Conservation (phyloP, 2,888 invertebrate genomes). For the Furcula furcula region DNA sequence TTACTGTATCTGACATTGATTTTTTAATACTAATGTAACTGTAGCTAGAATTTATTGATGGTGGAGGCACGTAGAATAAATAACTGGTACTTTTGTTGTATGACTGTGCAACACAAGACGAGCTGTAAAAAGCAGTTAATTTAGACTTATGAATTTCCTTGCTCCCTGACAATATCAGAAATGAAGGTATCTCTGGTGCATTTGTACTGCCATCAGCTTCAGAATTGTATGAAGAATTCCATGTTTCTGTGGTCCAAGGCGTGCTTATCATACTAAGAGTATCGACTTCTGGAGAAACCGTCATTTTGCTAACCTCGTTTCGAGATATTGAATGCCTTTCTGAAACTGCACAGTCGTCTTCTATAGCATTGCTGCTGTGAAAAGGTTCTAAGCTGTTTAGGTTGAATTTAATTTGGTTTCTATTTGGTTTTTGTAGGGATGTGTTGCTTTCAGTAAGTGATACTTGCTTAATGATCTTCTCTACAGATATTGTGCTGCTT, state of each 20-base stretch:
- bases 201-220: not conserved
- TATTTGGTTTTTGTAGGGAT: too few relatives aligned
- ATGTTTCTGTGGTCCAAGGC: not conserved
- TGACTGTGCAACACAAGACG: not conserved
- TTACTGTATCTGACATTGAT: not conserved
- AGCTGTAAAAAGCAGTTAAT: not conserved
- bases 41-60: not conserved
- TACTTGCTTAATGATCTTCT: too few relatives aligned
- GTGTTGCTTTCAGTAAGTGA: too few relatives aligned
- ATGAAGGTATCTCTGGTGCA: not conserved
- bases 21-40: not conserved
- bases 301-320: not conserved
- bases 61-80: not conserved
- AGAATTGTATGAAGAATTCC: not conserved
- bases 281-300: not conserved
- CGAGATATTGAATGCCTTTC: too few relatives aligned
- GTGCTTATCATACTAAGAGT: constrained; percentile 1
- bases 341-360: too few relatives aligned
- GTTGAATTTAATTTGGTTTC: too few relatives aligned
- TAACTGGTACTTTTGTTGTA: not conserved
- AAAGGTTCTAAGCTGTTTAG: too few relatives aligned
- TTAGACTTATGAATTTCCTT: not conserved
- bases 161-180: not conserved
- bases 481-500: not conserved
- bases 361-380: too few relatives aligned